A percentile compares a stretch with the other conserved stretches of the same genome.
phyloP scores from a whole-genome alignment of 2,888 invertebrate genomes.

The Acrobasis consociella region DNA sequence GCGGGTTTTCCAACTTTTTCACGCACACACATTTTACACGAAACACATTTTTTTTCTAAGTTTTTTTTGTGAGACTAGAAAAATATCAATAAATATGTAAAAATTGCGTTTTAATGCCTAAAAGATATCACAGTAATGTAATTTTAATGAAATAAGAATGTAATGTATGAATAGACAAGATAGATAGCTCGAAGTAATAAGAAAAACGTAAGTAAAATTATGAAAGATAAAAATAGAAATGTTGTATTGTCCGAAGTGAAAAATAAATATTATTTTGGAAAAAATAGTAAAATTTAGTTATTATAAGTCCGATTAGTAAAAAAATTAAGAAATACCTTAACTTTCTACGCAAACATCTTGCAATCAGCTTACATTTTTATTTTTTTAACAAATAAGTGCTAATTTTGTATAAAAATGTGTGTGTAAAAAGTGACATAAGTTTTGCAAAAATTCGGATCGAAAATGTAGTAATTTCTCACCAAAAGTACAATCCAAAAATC shows the following conservation, averaged over 20 bases:
- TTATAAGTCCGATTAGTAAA: no score
- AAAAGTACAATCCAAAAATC: no score
- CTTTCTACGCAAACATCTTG: no score
- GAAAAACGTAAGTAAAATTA: background rate
- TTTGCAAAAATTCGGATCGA: background rate
- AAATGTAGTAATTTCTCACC: no score
- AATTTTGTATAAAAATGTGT: background rate
- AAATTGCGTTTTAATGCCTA: background rate
- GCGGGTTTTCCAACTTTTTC: slow-evolving; percentile 14
- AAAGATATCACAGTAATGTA: background rate
- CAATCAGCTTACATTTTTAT: no score
- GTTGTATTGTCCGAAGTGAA: background rate
- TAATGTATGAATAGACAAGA: no score
- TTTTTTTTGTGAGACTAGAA: background rate
- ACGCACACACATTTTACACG: slow-evolving; percentile 9
- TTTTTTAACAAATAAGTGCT: no score
- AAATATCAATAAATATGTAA: background rate
- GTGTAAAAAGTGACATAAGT: background rate
- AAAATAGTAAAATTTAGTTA: no score
- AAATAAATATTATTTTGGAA: no score
- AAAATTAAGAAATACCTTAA: no score
- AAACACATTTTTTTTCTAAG: background rate
- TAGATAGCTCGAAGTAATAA: background rate
- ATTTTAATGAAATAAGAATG: background rate
- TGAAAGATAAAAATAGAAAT: background rate